Evolutionary conservation across 2,797 vertebrate genomes (phyloP), one percentile per base, ranked within the genome.

Genomic region (Valencia hispanica): DNA sequence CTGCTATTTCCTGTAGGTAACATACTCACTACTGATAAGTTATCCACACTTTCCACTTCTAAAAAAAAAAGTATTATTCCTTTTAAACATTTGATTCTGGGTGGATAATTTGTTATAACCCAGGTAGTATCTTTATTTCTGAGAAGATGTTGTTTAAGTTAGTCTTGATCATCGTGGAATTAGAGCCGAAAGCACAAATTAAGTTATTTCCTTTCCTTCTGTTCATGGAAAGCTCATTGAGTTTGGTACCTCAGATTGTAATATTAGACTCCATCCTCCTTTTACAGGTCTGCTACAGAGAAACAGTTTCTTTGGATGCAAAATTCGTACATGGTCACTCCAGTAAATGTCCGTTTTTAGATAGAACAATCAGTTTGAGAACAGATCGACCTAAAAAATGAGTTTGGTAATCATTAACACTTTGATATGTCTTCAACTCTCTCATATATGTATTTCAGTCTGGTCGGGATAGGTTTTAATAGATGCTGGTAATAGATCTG

Each of bases 401-500:
- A 10, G 65, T 74, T 73, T 51, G 36, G 22, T 30, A 34, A 43
- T 39, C 3, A 41, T 45, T 66, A 61, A 25, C 45, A 39, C 17
- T 47, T 59, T 51, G 34, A 30, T 61, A 41, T 5, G 4, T 32
- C 45, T 75, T 27, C 1, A 10, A 63, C 39, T 74, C 71, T 71
- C 36, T 34, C 75, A 53, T 65, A 47, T 68, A 25, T 72, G 48
- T 53, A 68, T 74, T 75, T 73, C 15, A 27, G 32, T 68, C 22
- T 78, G 73, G 72, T 84, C 57, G 68, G 55, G 51, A 73, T 73
- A 61, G 70, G 74, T 74, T 68, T 72, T 25, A 51, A 53, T 48
- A 45, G 68, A 66, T 81, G 74, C 69, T 74, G 9, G 65, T 69
- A 69, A 77, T 65, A 77, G 50, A 77, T 84, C 71, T 76, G 74